Evolutionary conservation across 2,797 vertebrate genomes (phyloP), one percentile per base, ranked within the genome.

Genomic region (Pygocentrus nattereri): DNA sequence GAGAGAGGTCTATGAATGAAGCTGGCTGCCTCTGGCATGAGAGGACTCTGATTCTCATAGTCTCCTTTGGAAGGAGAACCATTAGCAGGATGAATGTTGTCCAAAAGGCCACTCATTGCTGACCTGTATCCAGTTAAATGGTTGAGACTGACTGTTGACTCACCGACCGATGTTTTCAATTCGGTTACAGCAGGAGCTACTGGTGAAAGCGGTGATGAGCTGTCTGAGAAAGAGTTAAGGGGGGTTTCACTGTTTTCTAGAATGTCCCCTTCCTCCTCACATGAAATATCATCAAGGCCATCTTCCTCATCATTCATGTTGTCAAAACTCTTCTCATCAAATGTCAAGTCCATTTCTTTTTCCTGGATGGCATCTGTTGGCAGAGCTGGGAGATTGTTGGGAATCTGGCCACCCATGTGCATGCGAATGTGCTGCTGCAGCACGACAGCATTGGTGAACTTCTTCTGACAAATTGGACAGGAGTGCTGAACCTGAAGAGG

Each of bases 391-490:
- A 94, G 94, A 0, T 95, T 95, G 91, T 98, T 97, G 3, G 96
- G 95, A 88, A 97, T 96, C 83, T 96, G 97, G 0, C 98, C 98
- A 0, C 96, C 97, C 97, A 98, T 98, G 92, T 99, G 98, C 97
- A 99, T 96, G 30, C 97, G 97, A 83, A 99, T 98, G 72, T 99
- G 98, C 92, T 99, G 98, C 93, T 99, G 98, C 10, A 99, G 94
- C 70, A 98, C 96, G 15, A 99, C 96, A 0, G 98, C 98, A 0
- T 99, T 98, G 38, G 97, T 99, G 93, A 99, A 98, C 94, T 97
- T 99, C 92, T 97, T 98, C 92, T 99, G 97, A 91, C 98, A 99
- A 89, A 99, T 97, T 50, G 98, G 98, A 89, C 98, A 99, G 0
- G 98, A 99, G 91, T 99, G 98, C 86, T 97, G 97, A 87, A 98